Evolutionary conservation across 2,888 invertebrate species (phyloP).

Genomic region (Bombyx huttoni): DNA sequence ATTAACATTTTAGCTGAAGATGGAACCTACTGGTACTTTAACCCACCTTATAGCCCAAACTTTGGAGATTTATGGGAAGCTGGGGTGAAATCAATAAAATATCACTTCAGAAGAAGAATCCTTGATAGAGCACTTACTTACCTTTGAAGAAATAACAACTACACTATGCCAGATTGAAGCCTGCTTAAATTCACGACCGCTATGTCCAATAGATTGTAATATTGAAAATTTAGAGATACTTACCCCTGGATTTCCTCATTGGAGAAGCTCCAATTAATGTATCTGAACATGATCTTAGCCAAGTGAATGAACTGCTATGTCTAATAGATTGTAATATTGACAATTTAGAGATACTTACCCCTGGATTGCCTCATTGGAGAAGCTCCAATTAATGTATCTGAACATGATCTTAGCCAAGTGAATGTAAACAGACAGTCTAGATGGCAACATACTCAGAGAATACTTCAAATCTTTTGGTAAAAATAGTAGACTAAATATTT

Average conservation of each 20-base stretch:
- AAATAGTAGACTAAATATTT: slow-evolving; percentile 12
- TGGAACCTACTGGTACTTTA: slow-evolving; percentile 2
- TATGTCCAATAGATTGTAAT: neutral
- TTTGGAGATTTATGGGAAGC: slow-evolving; percentile 2
- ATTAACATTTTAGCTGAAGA: slow-evolving; percentile 1
- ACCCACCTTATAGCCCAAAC: slow-evolving; percentile 3
- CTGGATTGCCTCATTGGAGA: slow-evolving; percentile 6
- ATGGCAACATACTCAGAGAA: slow-evolving; percentile 15
- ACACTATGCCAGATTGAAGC: neutral
- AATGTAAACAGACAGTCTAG: slow-evolving; percentile 7
- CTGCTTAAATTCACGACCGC: neutral
- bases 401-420: slow-evolving; percentile 10
- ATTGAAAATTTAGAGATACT: neutral
- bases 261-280: slow-evolving; percentile 10
- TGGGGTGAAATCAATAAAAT: slow-evolving; percentile 3
- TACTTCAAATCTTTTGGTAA: slow-evolving; percentile 14
- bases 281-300: slow-evolving; percentile 8
- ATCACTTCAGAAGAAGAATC: slow-evolving; percentile 1
- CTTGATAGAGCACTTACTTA: slow-evolving; percentile 8
- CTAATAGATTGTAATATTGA: no score
- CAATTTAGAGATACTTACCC: neutral
- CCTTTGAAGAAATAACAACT: slow-evolving; percentile 1
- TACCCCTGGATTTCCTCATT: slow-evolving; percentile 3
- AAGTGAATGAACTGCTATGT: no score
- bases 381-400: slow-evolving; percentile 6